These are phyloP conservation scores for Temnothorax unifasciatus DNA, from an alignment of 2,888 invertebrate species.

Conservation along the genomic window DNA sequence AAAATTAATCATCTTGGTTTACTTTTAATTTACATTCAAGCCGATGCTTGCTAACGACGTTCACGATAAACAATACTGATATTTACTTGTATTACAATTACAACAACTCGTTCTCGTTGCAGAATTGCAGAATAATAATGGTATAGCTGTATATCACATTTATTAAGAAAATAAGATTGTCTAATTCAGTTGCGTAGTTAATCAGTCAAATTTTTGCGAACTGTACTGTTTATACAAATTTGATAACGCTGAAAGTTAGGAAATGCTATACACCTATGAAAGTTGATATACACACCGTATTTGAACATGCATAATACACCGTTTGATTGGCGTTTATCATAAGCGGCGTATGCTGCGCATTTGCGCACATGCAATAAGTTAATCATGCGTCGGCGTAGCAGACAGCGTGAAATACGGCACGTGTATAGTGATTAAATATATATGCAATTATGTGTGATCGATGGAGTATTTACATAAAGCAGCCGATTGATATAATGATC, in stretches of 20 bases:
- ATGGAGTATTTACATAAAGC: neutral
- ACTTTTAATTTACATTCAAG: constrained; percentile 32
- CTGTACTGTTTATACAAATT: neutral
- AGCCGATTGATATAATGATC: neutral
- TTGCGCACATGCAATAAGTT: constrained; percentile 11
- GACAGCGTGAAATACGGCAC: constrained; percentile 14
- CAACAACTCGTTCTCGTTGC: neutral
- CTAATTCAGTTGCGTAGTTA: neutral
- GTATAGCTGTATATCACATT: neutral
- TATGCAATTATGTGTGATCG: constrained; percentile 24
- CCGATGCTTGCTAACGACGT: constrained; percentile 9
- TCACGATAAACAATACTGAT: neutral
- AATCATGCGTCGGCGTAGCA: constrained; percentile 34
- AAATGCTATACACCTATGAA: neutral
- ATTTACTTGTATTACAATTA: neutral
- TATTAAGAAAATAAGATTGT: neutral
- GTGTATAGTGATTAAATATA: constrained; percentile 34
- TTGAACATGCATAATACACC: constrained; percentile 6
- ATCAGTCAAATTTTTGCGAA: constrained; percentile 2
- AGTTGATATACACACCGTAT: neutral
- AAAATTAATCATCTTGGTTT: constrained; percentile 31
- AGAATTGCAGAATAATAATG: neutral
- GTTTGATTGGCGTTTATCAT: constrained; percentile 10
- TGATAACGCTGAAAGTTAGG: neutral
- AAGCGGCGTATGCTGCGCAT: neutral